Evolutionary conservation across 2,113 vertebrate species (phyloP), one percentile per base, ranked within the genome.

Genomic region (Bettongia penicillata): DNA sequence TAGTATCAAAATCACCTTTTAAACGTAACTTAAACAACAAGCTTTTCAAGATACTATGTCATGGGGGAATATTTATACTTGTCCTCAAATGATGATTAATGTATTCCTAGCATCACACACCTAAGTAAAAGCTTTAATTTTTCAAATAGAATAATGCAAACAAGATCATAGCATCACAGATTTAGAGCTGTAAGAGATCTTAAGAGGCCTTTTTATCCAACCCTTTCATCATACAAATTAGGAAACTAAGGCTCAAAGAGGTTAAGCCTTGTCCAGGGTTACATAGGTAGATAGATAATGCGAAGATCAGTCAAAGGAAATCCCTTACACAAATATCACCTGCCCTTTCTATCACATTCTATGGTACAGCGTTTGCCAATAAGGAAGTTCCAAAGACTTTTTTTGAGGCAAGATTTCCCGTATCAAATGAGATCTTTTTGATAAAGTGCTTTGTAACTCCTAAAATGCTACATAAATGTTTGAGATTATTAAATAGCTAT

Each of bases 331-430:
- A n/a, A 52, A 51, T n/a, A 51, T 91, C 90, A 51, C 90, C 90
- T 49, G 50, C 25, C 37, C 90, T 51, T 37, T 31, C 51, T 91
- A 91, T 91, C 5, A n/a, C 68, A 84, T 91, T 23, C 14, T n/a
- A 50, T 52, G 23, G 8, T 51, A 91, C n/a, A 52, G 51, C 9
- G 37, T 91, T 51, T 91, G 50, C 90, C 90, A 91, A 52, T n/a
- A n/a, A 52, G 90, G 90, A 91, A n/a, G 48, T 51, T 91, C 31
- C 90, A 91, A 91, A 91, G 90, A 84, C n/a, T 48, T 84, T 84
- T 43, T 84, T 68, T 84, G 68, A 84, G 68, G 37, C 68, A n/a
- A 84, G 68, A 84, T 84, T 84, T 84, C 37, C 19, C n/a, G 22
- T 84, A 84, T 84, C n/a, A 84, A n/a, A 43, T 84, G 19, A 84